These are phyloP conservation scores for Phenganax subtilis DNA, from an alignment of 92 coral and sea anemone species.

Conservation along the genomic window DNA sequence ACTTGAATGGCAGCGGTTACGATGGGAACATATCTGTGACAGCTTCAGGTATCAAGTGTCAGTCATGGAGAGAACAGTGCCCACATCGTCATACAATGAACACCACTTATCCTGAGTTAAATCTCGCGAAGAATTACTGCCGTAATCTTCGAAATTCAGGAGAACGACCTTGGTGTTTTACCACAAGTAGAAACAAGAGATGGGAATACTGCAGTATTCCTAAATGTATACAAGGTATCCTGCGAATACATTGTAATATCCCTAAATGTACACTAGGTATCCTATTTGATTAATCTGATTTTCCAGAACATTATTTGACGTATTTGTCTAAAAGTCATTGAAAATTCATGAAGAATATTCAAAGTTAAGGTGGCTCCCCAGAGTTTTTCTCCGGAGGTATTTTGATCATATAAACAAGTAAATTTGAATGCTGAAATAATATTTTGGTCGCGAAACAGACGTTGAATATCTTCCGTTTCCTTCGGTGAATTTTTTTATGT, in stretches of 20 bases:
- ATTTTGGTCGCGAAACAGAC: too few species aligned
- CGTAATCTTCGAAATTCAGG: constrained; percentile 69
- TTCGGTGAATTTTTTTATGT: too few species aligned
- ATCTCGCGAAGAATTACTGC: constrained; percentile 57
- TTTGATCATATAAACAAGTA: too few species aligned
- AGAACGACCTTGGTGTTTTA: constrained; percentile 76
- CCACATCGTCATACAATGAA: constrained; percentile 67
- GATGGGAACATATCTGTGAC: constrained; percentile 57
- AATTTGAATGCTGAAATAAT: too few species aligned
- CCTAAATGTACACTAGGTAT: background rate
- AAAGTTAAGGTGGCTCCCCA: too few species aligned
- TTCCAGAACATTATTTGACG: background rate
- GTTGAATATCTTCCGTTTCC: too few species aligned
- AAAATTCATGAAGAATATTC: too few species aligned
- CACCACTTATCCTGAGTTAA: constrained; percentile 51
- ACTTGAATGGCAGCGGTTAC: constrained; percentile 60
- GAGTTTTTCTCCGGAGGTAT: too few species aligned
- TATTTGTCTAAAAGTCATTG: background rate
- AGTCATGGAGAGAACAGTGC: constrained; percentile 76
- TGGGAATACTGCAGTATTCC: constrained; percentile 68
- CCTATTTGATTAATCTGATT: too few species aligned
- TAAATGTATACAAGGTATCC: constrained; percentile 42
- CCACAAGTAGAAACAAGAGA: constrained; percentile 47
- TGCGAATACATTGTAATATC: background rate
- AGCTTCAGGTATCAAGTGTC: constrained; percentile 59